Percentiles rank a stretch among this genome's conserved stretches.
Conservation (phyloP, 2,888 invertebrate species). For the Epirrhoe tristata region DNA sequence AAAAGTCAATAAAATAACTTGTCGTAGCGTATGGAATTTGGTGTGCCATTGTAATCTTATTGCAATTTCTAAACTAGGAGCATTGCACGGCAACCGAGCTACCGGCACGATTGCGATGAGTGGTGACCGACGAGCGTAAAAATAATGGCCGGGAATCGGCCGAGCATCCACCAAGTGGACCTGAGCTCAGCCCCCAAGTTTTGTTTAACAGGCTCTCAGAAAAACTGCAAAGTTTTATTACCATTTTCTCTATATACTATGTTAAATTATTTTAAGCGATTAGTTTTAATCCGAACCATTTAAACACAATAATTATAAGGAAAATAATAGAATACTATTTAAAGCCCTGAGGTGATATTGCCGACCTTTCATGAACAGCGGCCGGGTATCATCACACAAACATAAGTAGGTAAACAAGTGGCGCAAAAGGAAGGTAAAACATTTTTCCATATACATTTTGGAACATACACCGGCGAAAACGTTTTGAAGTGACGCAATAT, state of each 20-base stretch:
- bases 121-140: conserved; percentile 76
- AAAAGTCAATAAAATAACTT: too few species aligned
- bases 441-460: conserved; percentile 52
- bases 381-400: conserved; percentile 38
- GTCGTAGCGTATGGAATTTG: background rate
- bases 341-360: conserved; percentile 10
- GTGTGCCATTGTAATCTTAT: background rate
- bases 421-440: conserved; percentile 45
- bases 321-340: background rate
- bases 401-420: conserved; percentile 40
- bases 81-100: conserved; percentile 45
- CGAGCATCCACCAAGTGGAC: conserved; percentile 46
- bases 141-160: conserved; percentile 72
- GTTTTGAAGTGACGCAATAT: conserved; percentile 69
- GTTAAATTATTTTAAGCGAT: background rate
- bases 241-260: background rate
- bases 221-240: background rate
- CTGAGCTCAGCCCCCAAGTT: background rate
- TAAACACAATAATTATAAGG: background rate
- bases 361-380: conserved; percentile 29
- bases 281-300: too few species aligned
- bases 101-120: conserved; percentile 61
- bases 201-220: background rate
- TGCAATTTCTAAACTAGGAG: conserved; percentile 26
- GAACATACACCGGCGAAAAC: conserved; percentile 54